A percentile compares a stretch with the other conserved stretches of the same genome.
phyloP scores from a whole-genome alignment of 2,888 invertebrate species.

The Lottia gigantea region DNA sequence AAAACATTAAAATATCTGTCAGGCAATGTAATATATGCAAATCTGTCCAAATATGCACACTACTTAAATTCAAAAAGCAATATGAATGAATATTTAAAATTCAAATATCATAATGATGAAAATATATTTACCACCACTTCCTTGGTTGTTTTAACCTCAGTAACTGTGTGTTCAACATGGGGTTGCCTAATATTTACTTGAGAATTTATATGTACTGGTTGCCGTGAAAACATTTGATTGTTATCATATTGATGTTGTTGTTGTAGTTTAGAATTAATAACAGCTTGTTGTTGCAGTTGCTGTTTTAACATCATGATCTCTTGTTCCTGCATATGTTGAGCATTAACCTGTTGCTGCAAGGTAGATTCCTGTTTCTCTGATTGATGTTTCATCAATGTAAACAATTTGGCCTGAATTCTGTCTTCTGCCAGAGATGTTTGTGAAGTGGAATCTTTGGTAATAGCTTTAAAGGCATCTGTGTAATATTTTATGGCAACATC shows the following conservation, averaged over 20 bases:
- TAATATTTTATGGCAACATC: constrained; percentile 36
- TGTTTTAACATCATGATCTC: neutral
- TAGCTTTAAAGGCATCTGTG: constrained; percentile 30
- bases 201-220: no score
- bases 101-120: no score
- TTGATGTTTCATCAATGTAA: constrained; percentile 1
- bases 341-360: neutral
- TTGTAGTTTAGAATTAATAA: neutral
- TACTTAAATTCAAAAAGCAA: no score
- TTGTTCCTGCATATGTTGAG: neutral
- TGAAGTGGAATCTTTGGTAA: constrained; percentile 6
- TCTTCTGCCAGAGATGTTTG: neutral
- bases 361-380: neutral
- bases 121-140: no score
- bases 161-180: no score
- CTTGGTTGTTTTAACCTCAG: no score
- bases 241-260: neutral
- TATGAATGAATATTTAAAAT: no score
- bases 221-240: no score
- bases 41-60: no score
- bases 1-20: no score
- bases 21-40: no score
- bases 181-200: no score
- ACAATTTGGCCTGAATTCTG: constrained; percentile 13
- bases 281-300: neutral